Percentiles rank a stretch among this genome's conserved stretches.
Evolutionary conservation across 2,797 vertebrate genomes (phyloP).

Genomic region (Pogonophryne albipinna): DNA sequence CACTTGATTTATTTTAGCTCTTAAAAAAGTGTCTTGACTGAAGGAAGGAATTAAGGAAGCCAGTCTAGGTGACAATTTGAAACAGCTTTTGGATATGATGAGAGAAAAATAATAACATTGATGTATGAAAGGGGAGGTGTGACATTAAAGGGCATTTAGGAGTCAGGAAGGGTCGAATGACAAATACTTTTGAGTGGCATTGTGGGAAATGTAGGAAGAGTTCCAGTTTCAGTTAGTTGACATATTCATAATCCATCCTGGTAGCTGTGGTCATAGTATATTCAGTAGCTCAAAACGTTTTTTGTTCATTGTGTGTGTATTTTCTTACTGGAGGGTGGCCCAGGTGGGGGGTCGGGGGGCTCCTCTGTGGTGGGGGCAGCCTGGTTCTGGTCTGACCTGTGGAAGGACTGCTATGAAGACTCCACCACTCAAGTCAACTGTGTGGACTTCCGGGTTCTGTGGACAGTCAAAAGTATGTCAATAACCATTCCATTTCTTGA

Average conservation of each 20-base stretch:
- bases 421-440: conserved; percentile 44
- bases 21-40: not conserved
- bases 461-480: conserved; percentile 42
- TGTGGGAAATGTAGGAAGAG: not conserved
- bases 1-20: too few species aligned
- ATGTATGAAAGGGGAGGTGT: not conserved
- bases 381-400: conserved; percentile 91
- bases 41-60: too few species aligned
- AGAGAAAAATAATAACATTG: too few species aligned
- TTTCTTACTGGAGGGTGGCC: conserved; percentile 29
- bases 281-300: not conserved
- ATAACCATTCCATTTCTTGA: not conserved
- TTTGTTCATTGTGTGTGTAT: not conserved
- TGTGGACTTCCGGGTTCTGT: conserved; percentile 35
- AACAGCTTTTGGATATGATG: not conserved
- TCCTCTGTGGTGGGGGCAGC: conserved; percentile 84
- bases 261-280: not conserved
- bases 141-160: not conserved
- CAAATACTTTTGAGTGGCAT: not conserved
- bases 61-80: not conserved
- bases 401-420: conserved; percentile 87
- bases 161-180: not conserved
- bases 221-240: not conserved
- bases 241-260: not conserved
- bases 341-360: conserved; percentile 37